Evolutionary conservation across 2,113 vertebrate genomes (phyloP).

Genomic region (Lepisosteus osseus): DNA sequence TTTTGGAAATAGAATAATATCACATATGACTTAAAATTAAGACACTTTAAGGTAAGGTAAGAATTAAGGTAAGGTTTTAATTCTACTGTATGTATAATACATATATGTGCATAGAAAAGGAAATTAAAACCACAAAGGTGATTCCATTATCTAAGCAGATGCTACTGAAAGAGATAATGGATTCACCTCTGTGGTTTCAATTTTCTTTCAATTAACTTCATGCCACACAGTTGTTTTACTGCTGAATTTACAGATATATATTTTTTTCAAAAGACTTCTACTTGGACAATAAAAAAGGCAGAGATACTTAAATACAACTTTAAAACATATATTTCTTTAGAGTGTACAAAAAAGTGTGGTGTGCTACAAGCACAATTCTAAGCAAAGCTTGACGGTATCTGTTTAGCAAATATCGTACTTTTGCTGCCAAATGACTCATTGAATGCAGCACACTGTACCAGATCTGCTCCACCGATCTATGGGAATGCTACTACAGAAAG

Average conservation of each 20-base stretch:
- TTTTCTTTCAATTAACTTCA: no score
- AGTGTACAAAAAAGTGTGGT: neutral
- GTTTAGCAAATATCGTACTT: neutral
- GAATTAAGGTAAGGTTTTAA: no score
- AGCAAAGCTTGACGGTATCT: neutral
- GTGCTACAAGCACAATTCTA: neutral
- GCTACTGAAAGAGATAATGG: no score
- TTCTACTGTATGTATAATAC: no score
- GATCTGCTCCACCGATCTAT: neutral
- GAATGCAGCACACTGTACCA: neutral
- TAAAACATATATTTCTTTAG: neutral
- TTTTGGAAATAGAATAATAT: no score
- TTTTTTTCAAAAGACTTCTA: neutral
- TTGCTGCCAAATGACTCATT: constrained; percentile 4
- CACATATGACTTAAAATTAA: no score
- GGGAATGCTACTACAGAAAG: neutral
- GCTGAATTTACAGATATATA: neutral
- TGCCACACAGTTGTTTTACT: no score
- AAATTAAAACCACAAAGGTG: no score
- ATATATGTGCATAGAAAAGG: no score
- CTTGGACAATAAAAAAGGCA: constrained; percentile 1
- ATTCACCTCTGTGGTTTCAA: no score
- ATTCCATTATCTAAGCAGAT: no score
- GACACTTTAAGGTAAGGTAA: no score
- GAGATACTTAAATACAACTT: neutral